Conservation (phyloP, 1,140 invertebrate genomes). For the Drosophila nannoptera region DNA sequence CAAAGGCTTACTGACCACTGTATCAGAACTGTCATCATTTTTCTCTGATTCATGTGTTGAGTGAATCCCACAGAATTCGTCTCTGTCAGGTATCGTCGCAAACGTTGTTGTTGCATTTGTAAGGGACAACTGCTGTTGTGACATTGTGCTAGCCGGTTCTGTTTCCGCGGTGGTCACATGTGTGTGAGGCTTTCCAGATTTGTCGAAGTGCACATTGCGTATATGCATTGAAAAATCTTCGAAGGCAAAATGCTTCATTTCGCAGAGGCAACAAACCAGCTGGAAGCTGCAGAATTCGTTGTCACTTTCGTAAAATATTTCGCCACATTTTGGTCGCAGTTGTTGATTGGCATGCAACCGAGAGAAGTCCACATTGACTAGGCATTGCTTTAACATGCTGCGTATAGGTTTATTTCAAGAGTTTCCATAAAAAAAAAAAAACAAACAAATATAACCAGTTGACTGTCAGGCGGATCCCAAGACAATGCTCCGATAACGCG, state of each 20-base stretch:
- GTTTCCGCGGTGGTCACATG: conserved; percentile 4
- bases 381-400: conserved; percentile 68
- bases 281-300: conserved; percentile 54
- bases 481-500: conserved; percentile 24
- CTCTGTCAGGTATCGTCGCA: too few species aligned
- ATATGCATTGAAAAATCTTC: conserved; percentile 65
- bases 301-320: conserved; percentile 57
- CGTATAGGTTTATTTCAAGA: conserved; percentile 12
- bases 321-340: conserved; percentile 59
- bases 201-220: conserved; percentile 60
- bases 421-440: conserved; percentile 38
- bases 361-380: conserved; percentile 50
- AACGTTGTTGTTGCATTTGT: background rate
- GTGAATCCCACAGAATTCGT: background rate
- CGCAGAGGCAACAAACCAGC: conserved; percentile 56
- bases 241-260: conserved; percentile 64
- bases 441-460: conserved; percentile 25
- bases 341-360: conserved; percentile 51
- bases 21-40: conserved; percentile 3
- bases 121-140: background rate
- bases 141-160: background rate
- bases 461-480: conserved; percentile 16
- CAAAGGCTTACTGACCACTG: background rate
- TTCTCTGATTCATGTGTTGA: background rate
- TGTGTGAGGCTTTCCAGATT: conserved; percentile 36